phyloP scores from a whole-genome alignment of 2,113 vertebrate species.

The Limnothrissa miodon region DNA sequence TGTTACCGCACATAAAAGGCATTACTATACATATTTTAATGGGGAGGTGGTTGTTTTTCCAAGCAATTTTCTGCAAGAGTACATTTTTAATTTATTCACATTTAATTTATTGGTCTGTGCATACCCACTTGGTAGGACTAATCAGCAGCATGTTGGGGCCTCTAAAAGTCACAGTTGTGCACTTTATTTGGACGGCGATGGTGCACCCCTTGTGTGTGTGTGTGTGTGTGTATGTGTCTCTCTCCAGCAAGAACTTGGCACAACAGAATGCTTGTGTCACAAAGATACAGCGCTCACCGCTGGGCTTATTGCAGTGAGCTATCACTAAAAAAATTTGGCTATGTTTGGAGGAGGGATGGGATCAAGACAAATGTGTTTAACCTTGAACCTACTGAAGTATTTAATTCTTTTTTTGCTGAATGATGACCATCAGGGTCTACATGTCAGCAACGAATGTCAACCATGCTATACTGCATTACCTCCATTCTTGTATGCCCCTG shows the following conservation, averaged over 20 bases:
- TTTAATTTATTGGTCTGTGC: constrained; percentile 81
- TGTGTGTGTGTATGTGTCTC: background rate
- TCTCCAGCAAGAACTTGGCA: constrained; percentile 42
- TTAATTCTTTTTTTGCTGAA: constrained; percentile 64
- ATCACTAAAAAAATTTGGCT: constrained; percentile 59
- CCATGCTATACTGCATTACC: constrained; percentile 51
- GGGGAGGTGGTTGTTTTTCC: constrained; percentile 76
- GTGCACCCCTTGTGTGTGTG: constrained; percentile 45
- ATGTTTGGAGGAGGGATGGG: background rate
- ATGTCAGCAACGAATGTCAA: constrained; percentile 58
- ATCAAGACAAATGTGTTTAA: constrained; percentile 61
- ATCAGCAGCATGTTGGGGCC: constrained; percentile 74
- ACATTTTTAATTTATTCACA: constrained; percentile 83
- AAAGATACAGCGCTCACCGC: constrained; percentile 59
- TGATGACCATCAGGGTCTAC: constrained; percentile 53
- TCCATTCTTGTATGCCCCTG: background rate
- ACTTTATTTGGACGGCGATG: constrained; percentile 51
- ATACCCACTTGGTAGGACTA: constrained; percentile 76
- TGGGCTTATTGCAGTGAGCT: constrained; percentile 61
- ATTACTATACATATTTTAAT: constrained; percentile 80
- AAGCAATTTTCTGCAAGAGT: constrained; percentile 83
- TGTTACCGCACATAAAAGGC: constrained; percentile 75
- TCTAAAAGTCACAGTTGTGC: constrained; percentile 68
- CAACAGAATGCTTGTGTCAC: constrained; percentile 49
- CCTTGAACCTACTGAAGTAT: constrained; percentile 69